Percentiles rank a stretch among this genome's conserved stretches.
Evolutionary conservation across 2,797 vertebrate species (phyloP).

Genomic region (Helarctos malayanus): DNA sequence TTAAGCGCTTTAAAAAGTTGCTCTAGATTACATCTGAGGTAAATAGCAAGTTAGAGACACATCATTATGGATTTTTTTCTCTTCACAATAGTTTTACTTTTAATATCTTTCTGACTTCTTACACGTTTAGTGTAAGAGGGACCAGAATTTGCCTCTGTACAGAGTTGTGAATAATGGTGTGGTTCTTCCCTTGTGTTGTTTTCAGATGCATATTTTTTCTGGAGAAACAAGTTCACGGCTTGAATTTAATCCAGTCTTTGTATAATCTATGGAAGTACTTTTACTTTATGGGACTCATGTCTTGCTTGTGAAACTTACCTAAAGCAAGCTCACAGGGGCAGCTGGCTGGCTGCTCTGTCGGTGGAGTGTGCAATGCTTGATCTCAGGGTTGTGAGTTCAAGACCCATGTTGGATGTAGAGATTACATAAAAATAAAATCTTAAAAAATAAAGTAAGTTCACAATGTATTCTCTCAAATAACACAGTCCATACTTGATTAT

Average conservation of each 20-base stretch:
- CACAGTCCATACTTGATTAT: neutral
- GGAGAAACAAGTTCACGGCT: neutral
- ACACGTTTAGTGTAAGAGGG: neutral
- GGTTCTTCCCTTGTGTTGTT: neutral
- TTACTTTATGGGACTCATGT: neutral
- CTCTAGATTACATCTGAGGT: neutral
- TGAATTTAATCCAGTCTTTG: neutral
- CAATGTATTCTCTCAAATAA: neutral
- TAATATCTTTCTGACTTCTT: neutral
- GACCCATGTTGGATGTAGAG: neutral
- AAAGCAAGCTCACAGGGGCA: neutral
- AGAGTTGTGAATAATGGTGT: neutral
- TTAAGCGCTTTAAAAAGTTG: neutral
- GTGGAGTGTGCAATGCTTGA: neutral
- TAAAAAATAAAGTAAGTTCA: neutral
- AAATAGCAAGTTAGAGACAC: neutral
- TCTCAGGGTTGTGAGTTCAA: neutral
- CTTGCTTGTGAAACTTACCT: neutral
- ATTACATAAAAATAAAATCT: neutral
- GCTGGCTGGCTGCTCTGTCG: neutral
- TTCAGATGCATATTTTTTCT: neutral
- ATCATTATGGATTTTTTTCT: neutral
- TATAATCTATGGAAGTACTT: neutral
- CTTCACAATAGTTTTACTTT: neutral
- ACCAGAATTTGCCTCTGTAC: neutral